Conservation (phyloP, 2,888 invertebrate genomes). For the Anodontia alba region DNA sequence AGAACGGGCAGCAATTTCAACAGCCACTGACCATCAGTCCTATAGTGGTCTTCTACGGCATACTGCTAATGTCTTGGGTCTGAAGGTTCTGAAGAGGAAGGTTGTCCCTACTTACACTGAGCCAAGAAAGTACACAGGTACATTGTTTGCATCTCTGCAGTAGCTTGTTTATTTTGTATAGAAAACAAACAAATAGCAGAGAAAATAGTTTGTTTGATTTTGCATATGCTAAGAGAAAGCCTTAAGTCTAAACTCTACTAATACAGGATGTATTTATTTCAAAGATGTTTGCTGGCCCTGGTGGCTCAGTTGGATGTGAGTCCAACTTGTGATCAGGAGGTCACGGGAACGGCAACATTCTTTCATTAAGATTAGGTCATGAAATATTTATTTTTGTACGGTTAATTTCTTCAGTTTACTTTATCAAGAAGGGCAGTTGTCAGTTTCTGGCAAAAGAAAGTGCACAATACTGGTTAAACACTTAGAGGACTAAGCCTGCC, state of each 20-base stretch:
- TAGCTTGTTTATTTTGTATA: neutral
- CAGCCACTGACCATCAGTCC: constrained; percentile 9
- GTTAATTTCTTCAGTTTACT: too few species aligned
- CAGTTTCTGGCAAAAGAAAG: too few species aligned
- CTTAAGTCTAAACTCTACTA: neutral
- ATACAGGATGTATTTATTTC: neutral
- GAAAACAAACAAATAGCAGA: neutral
- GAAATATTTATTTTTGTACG: too few species aligned
- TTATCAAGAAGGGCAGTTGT: too few species aligned
- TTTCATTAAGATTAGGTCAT: too few species aligned
- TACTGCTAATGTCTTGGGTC: constrained; percentile 35
- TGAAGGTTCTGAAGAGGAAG: constrained; percentile 28
- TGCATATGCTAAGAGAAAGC: neutral
- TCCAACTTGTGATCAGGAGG: too few species aligned
- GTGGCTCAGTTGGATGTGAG: too few species aligned
- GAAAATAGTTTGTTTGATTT: neutral
- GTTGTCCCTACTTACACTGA: constrained; percentile 19
- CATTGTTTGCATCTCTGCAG: neutral
- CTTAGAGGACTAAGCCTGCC: too few species aligned
- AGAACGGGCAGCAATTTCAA: constrained; percentile 15
- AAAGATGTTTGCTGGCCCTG: too few species aligned
- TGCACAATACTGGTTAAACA: too few species aligned
- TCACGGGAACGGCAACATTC: too few species aligned
- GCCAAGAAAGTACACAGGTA: constrained; percentile 51
- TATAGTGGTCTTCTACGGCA: constrained; percentile 35